A percentile compares a stretch with the other conserved stretches of the same genome.
Evolutionary conservation across 2,113 vertebrate genomes (phyloP).

Genomic region (Entelurus aequoreus): DNA sequence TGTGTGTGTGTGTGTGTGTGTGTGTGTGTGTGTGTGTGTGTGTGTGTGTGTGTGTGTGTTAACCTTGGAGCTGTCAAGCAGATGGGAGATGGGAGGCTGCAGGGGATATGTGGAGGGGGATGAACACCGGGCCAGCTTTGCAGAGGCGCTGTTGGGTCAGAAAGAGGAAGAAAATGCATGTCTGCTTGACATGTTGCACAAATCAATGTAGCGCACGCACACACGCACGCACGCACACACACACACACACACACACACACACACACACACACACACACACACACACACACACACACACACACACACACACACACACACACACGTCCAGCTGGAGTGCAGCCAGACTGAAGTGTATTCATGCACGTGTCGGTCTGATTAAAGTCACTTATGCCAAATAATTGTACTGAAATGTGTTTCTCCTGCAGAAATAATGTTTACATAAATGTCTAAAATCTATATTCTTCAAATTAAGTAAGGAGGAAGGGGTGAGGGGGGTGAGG

Average conservation of each 20-base stretch:
- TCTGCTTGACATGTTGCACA: neutral
- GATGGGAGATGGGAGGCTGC: slow-evolving; percentile 75
- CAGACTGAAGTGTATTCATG: neutral
- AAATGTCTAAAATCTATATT: no score
- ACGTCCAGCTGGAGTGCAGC: no score
- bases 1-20: slow-evolving; percentile 22
- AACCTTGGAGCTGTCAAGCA: slow-evolving; percentile 83
- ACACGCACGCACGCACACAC: neutral
- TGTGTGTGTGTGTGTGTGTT: slow-evolving; percentile 56
- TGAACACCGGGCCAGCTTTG: slow-evolving; percentile 37
- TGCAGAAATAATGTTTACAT: neutral
- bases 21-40: slow-evolving; percentile 22
- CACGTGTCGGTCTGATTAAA: neutral
- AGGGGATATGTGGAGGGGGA: slow-evolving; percentile 44
- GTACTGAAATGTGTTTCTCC: neutral
- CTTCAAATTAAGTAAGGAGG: neutral
- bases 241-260: neutral
- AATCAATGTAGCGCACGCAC: neutral
- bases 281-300: no score
- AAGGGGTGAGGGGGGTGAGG: neutral
- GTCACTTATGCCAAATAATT: neutral
- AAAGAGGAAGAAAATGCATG: neutral
- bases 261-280: no score
- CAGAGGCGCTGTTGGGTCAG: slow-evolving; percentile 30
- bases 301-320: neutral